These are phyloP conservation scores for Morone chrysops DNA, from an alignment of 2,113 vertebrate species.

Conservation along the genomic window DNA sequence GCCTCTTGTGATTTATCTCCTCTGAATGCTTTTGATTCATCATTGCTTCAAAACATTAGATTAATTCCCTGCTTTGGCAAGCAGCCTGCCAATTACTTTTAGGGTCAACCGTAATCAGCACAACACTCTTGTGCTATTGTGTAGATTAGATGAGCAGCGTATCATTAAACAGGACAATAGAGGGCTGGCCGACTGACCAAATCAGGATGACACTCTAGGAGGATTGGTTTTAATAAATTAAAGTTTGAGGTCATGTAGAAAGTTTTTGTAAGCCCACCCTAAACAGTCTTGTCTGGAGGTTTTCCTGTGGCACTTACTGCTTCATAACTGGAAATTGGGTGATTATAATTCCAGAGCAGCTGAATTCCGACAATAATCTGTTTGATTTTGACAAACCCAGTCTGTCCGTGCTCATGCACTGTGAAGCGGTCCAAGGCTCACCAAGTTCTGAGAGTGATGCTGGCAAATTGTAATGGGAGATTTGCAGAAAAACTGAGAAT, in stretches of 20 bases:
- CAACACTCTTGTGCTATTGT: conserved; percentile 61
- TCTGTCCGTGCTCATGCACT: conserved; percentile 36
- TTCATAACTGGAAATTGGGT: conserved; percentile 26
- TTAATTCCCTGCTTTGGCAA: conserved; percentile 77
- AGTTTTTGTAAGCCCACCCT: conserved; percentile 15
- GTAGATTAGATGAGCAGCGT: conserved; percentile 66
- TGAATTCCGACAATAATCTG: conserved; percentile 28
- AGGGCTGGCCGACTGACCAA: neutral
- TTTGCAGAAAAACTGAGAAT: conserved; percentile 20
- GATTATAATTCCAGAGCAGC: conserved; percentile 34
- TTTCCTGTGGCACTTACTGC: neutral
- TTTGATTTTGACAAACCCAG: conserved; percentile 55
- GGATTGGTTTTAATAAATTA: conserved; percentile 38
- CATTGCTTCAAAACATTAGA: conserved; percentile 67
- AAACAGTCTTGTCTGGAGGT: conserved; percentile 8
- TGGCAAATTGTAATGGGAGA: conserved; percentile 23
- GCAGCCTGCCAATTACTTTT: conserved; percentile 75
- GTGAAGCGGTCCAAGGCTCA: conserved; percentile 47
- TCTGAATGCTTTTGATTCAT: conserved; percentile 67
- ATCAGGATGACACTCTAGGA: conserved; percentile 33
- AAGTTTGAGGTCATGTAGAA: conserved; percentile 5
- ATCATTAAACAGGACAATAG: conserved; percentile 62
- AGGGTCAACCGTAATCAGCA: conserved; percentile 74
- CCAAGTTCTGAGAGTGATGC: conserved; percentile 32
- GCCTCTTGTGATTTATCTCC: conserved; percentile 70